Percentiles rank a stretch among this genome's conserved stretches.
Evolutionary conservation across 2,888 invertebrate species (phyloP).

Genomic region (Pocota personata): DNA sequence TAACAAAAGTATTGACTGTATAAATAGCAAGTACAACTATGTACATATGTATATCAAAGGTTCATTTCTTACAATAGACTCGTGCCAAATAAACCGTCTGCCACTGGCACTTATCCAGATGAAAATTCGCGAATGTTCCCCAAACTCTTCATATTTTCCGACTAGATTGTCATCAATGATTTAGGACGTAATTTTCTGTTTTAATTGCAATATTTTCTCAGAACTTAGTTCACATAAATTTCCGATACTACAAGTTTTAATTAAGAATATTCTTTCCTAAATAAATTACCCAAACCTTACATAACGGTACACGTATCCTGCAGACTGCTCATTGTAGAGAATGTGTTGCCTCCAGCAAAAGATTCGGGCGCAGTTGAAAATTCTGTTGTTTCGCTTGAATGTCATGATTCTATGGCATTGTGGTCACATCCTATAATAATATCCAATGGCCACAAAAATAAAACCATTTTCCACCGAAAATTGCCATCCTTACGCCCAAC

Average conservation of each 20-base stretch:
- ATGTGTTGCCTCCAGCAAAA: neutral
- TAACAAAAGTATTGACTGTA: no score
- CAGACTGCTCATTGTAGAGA: neutral
- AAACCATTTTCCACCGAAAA: conserved; percentile 16
- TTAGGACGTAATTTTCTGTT: neutral
- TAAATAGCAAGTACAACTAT: no score
- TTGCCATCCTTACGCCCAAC: conserved; percentile 20
- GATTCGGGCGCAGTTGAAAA: neutral
- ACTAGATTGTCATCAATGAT: neutral
- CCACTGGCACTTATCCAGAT: neutral
- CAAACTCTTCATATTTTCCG: neutral
- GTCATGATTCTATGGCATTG: neutral
- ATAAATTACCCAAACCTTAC: neutral
- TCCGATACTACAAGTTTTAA: neutral
- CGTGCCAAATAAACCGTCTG: neutral
- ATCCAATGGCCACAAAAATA: conserved; percentile 22
- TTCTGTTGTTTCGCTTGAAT: conserved; percentile 16
- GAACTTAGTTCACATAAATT: neutral
- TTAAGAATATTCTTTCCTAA: neutral
- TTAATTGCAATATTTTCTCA: neutral
- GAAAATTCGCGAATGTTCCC: neutral
- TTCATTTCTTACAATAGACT: neutral
- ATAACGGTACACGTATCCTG: neutral
- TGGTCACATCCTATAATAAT: conserved; percentile 3
- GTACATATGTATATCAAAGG: no score